Evolutionary conservation across 2,888 invertebrate genomes (phyloP).

Genomic region (Sarcophaga subvicina): DNA sequence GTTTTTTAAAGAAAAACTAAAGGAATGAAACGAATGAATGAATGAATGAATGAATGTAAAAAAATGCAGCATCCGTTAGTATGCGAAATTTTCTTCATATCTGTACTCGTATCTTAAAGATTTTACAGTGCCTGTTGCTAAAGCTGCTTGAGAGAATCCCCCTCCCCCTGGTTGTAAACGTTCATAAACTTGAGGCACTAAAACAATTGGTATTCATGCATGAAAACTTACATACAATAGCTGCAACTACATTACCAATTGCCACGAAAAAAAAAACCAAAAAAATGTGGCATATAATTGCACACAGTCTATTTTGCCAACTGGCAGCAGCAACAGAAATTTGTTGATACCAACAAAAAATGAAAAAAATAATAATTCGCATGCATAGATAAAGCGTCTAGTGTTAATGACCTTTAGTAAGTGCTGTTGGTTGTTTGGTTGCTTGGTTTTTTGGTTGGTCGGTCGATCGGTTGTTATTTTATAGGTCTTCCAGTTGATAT

Average conservation of each 20-base stretch:
- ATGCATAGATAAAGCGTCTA: slow-evolving; percentile 32
- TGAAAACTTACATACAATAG: slow-evolving; percentile 42
- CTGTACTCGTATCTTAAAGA: slow-evolving; percentile 24
- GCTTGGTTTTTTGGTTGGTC: not conserved
- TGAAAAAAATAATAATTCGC: slow-evolving; percentile 21
- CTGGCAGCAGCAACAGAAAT: slow-evolving; percentile 19
- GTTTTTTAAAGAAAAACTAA: slow-evolving; percentile 12
- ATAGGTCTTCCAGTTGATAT: slow-evolving; percentile 30
- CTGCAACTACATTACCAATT: not conserved
- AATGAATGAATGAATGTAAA: slow-evolving; percentile 16
- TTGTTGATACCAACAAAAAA: not conserved
- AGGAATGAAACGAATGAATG: slow-evolving; percentile 38
- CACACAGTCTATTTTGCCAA: slow-evolving; percentile 48
- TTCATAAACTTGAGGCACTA: slow-evolving; percentile 64
- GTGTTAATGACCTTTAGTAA: slow-evolving; percentile 66
- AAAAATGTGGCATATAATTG: slow-evolving; percentile 22
- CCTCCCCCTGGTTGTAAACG: slow-evolving; percentile 30
- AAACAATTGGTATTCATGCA: slow-evolving; percentile 67
- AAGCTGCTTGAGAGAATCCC: not conserved
- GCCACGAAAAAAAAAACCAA: not conserved
- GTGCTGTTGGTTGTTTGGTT: slow-evolving; percentile 28
- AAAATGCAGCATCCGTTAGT: slow-evolving; percentile 61
- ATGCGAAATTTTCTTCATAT: slow-evolving; percentile 28
- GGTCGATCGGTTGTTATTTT: not conserved
- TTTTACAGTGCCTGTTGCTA: not conserved